phyloP scores from a whole-genome alignment of 2,113 vertebrate genomes.

The Conger conger region DNA sequence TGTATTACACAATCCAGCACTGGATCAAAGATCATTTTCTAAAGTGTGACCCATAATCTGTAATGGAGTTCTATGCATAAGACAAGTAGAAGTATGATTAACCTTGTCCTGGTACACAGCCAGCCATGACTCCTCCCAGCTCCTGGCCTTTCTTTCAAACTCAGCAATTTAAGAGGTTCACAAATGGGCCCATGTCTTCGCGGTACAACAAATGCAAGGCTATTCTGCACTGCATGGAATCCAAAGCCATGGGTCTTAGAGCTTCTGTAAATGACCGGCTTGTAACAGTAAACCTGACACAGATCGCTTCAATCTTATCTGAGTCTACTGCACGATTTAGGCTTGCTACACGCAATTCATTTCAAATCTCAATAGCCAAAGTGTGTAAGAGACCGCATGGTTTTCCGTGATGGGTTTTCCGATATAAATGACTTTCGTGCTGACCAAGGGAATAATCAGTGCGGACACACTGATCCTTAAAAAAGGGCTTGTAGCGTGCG shows the following conservation, averaged over 20 bases:
- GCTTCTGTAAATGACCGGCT: not conserved
- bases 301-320: not conserved
- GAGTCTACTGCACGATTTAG: not conserved
- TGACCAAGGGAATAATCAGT: not conserved
- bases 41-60: constrained; percentile 21
- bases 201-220: not conserved
- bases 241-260: not conserved
- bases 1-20: not conserved
- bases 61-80: constrained; percentile 10
- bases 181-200: not conserved
- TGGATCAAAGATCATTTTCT: not conserved
- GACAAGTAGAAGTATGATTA: constrained; percentile 42
- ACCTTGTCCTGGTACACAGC: constrained; percentile 35
- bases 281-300: not conserved
- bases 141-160: not conserved
- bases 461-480: not conserved
- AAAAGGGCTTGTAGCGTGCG: not conserved
- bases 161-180: not conserved
- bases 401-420: not conserved
- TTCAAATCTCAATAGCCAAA: not conserved
- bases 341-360: not conserved
- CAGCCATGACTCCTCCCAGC: constrained; percentile 19
- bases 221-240: not conserved
- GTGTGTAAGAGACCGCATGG: not conserved
- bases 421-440: not conserved